phyloP scores from a whole-genome alignment of 2,888 invertebrate species.

The Chrysolina haemoptera region DNA sequence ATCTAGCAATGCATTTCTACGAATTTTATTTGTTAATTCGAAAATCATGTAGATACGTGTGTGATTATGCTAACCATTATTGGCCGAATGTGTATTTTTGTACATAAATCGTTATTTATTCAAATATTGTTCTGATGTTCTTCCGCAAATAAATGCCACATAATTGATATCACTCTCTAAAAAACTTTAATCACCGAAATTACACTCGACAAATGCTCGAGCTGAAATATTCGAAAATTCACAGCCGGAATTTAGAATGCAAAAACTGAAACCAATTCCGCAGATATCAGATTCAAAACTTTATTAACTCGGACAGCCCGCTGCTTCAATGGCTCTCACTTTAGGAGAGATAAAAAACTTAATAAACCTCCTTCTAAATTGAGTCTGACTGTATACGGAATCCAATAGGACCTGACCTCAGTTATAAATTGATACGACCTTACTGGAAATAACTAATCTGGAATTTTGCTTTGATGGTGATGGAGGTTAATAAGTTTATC shows the following conservation, averaged over 20 bases:
- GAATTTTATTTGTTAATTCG: no score
- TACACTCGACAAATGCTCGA: conserved; percentile 11
- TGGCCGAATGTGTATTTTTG: no score
- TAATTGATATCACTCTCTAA: background rate
- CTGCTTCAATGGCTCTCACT: conserved; percentile 42
- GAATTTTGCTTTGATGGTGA: conserved; percentile 1
- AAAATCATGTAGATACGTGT: no score
- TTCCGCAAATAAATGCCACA: background rate
- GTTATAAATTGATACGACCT: conserved; percentile 16
- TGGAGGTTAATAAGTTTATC: background rate
- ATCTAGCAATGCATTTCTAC: no score
- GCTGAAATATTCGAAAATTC: background rate
- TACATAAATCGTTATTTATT: no score
- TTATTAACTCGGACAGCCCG: conserved; percentile 49
- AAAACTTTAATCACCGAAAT: background rate
- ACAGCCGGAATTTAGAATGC: background rate
- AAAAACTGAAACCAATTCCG: conserved; percentile 53
- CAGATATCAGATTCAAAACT: conserved; percentile 53
- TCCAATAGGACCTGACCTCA: conserved; percentile 13
- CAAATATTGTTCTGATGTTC: no score
- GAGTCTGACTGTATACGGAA: conserved; percentile 25
- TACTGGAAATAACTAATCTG: conserved; percentile 15
- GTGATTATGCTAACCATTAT: no score
- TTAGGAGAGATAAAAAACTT: conserved; percentile 31
- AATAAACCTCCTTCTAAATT: conserved; percentile 37